phyloP scores from a whole-genome alignment of 2,797 vertebrate species.

The Threskiornis aethiopicus region DNA sequence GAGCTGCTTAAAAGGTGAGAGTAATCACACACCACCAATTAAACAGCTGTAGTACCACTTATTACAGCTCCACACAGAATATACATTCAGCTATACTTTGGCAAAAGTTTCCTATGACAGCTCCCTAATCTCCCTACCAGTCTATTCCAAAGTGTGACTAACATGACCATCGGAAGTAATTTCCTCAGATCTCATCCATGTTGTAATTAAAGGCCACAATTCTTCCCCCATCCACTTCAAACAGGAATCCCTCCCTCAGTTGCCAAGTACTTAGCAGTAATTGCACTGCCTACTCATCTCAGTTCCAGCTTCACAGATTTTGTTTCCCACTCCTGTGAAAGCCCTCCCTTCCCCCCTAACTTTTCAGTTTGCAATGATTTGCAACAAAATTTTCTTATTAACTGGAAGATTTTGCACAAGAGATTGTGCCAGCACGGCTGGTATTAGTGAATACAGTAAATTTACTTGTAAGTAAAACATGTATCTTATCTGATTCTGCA shows the following conservation, averaged over 20 bases:
- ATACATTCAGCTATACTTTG: not conserved
- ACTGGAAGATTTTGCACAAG: fast-evolving
- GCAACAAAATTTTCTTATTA: not conserved
- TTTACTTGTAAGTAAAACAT: fast-evolving
- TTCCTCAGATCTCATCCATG: not conserved
- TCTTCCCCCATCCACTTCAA: not conserved
- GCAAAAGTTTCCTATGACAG: not conserved
- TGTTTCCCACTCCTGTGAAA: not conserved
- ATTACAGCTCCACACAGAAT: not conserved
- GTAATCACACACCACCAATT: not conserved
- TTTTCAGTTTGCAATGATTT: not conserved
- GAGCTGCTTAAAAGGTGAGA: not conserved
- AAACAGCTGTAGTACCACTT: not conserved
- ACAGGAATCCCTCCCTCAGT: not conserved
- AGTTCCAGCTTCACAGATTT: not conserved
- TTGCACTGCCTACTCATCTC: not conserved
- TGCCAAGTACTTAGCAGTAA: not conserved
- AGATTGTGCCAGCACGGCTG: not conserved
- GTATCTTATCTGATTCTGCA: fast-evolving
- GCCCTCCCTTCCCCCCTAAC: fast-evolving
- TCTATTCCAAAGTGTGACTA: not conserved
- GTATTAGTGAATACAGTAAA: not conserved
- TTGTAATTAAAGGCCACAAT: not conserved
- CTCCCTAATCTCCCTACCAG: not conserved
- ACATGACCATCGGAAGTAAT: fast-evolving